A percentile compares a stretch with the other conserved stretches of the same genome.
Conservation (phyloP, 1,140 invertebrate genomes). For the Musca vetustissima region DNA sequence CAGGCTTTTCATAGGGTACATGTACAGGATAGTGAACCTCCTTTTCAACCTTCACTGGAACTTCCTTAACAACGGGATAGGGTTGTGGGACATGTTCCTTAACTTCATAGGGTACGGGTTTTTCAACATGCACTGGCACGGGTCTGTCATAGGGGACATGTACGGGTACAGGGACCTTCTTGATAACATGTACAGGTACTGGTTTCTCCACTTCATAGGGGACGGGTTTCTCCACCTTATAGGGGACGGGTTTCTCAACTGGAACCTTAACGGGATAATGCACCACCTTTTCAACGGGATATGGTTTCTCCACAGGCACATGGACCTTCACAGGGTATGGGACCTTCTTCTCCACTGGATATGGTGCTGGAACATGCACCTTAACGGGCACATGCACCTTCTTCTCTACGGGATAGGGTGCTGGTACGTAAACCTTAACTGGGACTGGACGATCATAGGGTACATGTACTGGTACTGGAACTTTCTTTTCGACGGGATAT, state of each 20-base stretch:
- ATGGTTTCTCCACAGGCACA: constrained; percentile 67
- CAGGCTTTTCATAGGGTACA: constrained; percentile 59
- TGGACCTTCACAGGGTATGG: constrained; percentile 69
- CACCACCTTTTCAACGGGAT: constrained; percentile 72
- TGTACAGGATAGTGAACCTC: constrained; percentile 62
- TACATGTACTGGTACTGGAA: constrained; percentile 65
- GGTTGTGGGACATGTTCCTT: constrained; percentile 62
- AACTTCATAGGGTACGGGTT: constrained; percentile 61
- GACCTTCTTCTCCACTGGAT: constrained; percentile 71
- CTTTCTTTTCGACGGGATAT: constrained; percentile 67
- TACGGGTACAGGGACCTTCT: constrained; percentile 57
- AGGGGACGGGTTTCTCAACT: constrained; percentile 65
- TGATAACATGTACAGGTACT: constrained; percentile 63
- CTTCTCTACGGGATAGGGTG: constrained; percentile 66
- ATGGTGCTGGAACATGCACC: constrained; percentile 69
- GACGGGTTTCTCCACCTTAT: constrained; percentile 65
- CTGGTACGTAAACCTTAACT: constrained; percentile 69
- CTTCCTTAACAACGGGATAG: constrained; percentile 59
- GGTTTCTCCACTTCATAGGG: constrained; percentile 67
- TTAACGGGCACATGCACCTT: constrained; percentile 68
- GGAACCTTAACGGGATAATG: constrained; percentile 72
- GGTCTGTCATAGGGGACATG: constrained; percentile 63
- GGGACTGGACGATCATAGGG: constrained; percentile 65
- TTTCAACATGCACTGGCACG: constrained; percentile 62
- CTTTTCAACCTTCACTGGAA: constrained; percentile 59